Evolutionary conservation across 2,888 invertebrate species (phyloP).

Genomic region (Xestoiulus laeticollis): DNA sequence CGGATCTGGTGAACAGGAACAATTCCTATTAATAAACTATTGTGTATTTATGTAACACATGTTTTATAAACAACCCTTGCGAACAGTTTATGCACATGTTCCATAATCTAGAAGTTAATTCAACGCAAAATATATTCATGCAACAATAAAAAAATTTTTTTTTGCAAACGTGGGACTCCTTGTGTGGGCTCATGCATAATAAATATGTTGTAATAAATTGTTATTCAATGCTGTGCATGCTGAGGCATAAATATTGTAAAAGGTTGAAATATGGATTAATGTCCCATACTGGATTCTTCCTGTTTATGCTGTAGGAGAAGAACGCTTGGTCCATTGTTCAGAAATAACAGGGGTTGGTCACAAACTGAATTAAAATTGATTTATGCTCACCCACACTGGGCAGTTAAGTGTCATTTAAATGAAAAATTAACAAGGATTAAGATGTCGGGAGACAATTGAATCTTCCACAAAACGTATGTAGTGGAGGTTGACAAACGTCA

Average conservation of each 20-base stretch:
- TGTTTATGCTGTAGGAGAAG: not conserved
- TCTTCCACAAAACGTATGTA: not conserved
- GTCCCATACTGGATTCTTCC: not conserved
- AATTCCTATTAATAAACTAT: constrained; percentile 43
- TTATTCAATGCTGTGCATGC: constrained; percentile 4
- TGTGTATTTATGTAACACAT: constrained; percentile 18
- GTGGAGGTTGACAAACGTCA: not conserved
- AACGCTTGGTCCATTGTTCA: not conserved
- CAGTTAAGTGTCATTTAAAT: not conserved
- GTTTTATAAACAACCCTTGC: constrained; percentile 29
- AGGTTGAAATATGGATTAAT: constrained; percentile 27
- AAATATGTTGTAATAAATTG: constrained; percentile 16
- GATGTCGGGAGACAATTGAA: not conserved
- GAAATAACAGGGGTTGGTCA: constrained; percentile 7
- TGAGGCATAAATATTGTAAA: constrained; percentile 18
- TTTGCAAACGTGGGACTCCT: not conserved
- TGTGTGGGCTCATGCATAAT: constrained; percentile 39
- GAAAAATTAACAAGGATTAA: constrained; percentile 11
- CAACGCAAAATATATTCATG: not conserved
- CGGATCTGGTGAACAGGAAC: not conserved
- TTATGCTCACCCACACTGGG: constrained; percentile 35
- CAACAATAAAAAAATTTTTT: not conserved
- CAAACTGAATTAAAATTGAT: constrained; percentile 10
- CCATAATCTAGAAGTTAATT: not conserved
- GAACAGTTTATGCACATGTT: not conserved